Percentiles rank a stretch among this genome's conserved stretches.
These are phyloP conservation scores for Elaphurus davidianus DNA, from an alignment of 2,113 vertebrate genomes.

Conservation along the genomic window DNA sequence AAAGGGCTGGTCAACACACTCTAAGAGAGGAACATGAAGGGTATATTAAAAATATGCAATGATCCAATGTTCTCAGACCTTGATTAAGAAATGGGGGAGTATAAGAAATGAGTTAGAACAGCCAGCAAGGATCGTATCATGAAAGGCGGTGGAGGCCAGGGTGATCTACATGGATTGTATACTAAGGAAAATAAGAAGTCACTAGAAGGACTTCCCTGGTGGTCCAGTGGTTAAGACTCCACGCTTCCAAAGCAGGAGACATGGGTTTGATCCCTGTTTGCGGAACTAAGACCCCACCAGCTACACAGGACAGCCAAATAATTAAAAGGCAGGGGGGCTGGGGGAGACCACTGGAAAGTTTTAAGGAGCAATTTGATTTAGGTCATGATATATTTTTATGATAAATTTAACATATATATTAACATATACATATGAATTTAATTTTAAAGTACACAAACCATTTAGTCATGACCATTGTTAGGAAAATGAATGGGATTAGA, in stretches of 20 bases:
- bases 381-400: background rate
- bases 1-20: background rate
- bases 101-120: background rate
- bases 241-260: background rate
- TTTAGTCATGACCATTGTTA: background rate
- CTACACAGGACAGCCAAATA: background rate
- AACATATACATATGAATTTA: background rate
- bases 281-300: background rate
- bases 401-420: background rate
- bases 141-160: background rate
- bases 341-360: background rate
- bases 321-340: background rate
- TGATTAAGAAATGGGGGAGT: background rate
- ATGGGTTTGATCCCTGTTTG: background rate
- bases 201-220: background rate
- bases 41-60: background rate
- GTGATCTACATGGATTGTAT: background rate
- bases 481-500: background rate
- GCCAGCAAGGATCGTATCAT: background rate
- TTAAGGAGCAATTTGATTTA: background rate
- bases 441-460: constrained; percentile 2
- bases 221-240: background rate
- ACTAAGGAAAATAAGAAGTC: background rate
- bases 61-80: background rate
- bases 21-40: background rate